Evolutionary conservation across 2,113 vertebrate genomes (phyloP).

Genomic region (Loxodonta africana): DNA sequence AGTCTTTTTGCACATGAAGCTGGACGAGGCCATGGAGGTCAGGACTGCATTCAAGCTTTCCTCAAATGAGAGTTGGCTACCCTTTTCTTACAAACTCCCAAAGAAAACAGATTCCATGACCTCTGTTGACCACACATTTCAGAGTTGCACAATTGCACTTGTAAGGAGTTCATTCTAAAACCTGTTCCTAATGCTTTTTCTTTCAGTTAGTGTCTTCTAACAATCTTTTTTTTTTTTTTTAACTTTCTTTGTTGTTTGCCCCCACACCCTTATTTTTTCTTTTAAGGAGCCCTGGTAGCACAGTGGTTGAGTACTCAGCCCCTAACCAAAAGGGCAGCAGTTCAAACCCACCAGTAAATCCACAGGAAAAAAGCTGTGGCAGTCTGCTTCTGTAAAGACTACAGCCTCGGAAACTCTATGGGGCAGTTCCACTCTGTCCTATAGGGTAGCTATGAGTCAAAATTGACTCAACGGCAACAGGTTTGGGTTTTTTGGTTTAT

Average conservation of each 20-base stretch:
- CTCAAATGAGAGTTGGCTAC: conserved; percentile 47
- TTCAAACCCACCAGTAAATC: not conserved
- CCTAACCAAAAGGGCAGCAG: not conserved
- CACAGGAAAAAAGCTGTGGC: not conserved
- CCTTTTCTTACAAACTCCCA: conserved; percentile 67
- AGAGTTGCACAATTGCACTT: conserved; percentile 12
- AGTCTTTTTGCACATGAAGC: conserved; percentile 17
- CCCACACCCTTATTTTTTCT: not conserved
- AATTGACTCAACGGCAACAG: not conserved
- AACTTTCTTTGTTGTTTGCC: not conserved
- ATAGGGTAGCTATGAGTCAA: not conserved
- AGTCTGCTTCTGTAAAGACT: not conserved
- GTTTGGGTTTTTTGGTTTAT: not conserved
- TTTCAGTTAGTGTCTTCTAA: conserved; percentile 51
- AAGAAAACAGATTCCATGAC: conserved; percentile 39
- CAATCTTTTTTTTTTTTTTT: not conserved
- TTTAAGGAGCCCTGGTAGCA: not conserved
- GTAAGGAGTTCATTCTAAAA: conserved; percentile 15
- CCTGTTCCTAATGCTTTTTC: conserved; percentile 19
- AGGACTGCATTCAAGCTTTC: conserved; percentile 47
- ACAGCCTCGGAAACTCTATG: not conserved
- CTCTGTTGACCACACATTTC: conserved; percentile 52
- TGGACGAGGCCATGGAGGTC: conserved; percentile 62
- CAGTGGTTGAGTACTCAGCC: not conserved
- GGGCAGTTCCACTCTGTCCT: not conserved